Evolutionary conservation across 2,797 vertebrate genomes (phyloP).

Genomic region (Leucoraja ocellata): DNA sequence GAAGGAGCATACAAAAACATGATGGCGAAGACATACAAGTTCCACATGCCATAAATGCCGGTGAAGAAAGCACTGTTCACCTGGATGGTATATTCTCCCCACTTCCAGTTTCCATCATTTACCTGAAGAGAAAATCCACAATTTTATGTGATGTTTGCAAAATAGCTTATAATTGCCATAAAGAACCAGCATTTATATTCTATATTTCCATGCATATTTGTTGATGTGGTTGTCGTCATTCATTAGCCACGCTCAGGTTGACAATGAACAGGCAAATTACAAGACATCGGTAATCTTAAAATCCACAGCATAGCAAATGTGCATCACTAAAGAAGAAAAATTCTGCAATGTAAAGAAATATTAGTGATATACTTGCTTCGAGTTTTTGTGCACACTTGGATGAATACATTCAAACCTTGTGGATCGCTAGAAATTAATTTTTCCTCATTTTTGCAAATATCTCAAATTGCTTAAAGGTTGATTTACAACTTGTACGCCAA

Average conservation of each 20-base stretch:
- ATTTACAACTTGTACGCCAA: neutral
- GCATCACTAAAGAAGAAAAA: neutral
- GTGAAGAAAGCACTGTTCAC: constrained; percentile 96
- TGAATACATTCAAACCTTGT: neutral
- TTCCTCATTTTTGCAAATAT: neutral
- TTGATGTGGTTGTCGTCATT: neutral
- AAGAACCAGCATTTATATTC: neutral
- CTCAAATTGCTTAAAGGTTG: neutral
- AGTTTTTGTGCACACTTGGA: neutral
- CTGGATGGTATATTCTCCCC: constrained; percentile 79
- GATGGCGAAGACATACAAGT: constrained; percentile 92
- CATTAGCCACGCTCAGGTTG: neutral
- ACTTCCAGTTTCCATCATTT: constrained; percentile 90
- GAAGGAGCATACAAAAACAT: constrained; percentile 97
- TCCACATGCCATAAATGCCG: constrained; percentile 98
- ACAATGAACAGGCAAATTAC: too few species aligned
- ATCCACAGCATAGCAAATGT: neutral
- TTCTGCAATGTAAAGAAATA: neutral
- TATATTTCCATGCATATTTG: neutral
- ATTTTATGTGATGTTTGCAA: neutral
- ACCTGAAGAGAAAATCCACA: constrained; percentile 60
- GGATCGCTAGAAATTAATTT: neutral
- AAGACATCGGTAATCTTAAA: neutral
- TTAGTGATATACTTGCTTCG: neutral
- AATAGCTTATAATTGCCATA: neutral